Percentiles rank a stretch among this genome's conserved stretches.
Evolutionary conservation across 2,113 vertebrate genomes (phyloP).

Genomic region (Amblyornis subalaris): DNA sequence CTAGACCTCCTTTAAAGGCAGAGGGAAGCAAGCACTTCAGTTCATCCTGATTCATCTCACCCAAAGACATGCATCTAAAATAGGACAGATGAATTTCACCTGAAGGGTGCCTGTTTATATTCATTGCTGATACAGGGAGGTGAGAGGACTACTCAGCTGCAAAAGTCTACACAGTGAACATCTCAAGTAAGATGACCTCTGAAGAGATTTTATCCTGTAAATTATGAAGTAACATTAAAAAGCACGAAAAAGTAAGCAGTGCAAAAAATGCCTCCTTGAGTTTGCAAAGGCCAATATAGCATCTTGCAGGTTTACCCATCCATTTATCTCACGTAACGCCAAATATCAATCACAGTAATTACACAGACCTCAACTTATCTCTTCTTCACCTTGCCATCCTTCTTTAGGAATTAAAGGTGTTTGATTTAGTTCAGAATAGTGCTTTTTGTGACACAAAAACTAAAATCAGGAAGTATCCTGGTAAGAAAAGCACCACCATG

Average conservation of each 20-base stretch:
- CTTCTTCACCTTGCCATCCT: background rate
- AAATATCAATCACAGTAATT: background rate
- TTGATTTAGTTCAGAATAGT: background rate
- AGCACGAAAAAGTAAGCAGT: background rate
- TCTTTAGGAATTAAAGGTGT: background rate
- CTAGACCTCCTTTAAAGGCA: background rate
- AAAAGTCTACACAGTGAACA: background rate
- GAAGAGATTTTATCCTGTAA: background rate
- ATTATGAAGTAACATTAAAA: background rate
- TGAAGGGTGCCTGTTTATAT: background rate
- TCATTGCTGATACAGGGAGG: background rate
- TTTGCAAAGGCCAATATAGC: fast-evolving
- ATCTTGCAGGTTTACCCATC: background rate
- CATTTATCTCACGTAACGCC: fast-evolving
- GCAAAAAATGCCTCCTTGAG: background rate
- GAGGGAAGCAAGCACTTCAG: background rate
- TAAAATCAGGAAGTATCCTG: background rate
- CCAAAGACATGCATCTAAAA: background rate
- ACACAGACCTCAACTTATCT: background rate
- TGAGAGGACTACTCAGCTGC: background rate
- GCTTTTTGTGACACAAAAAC: background rate
- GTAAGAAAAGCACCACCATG: background rate
- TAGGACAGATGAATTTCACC: background rate
- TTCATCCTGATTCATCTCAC: background rate
- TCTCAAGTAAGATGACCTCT: background rate